Conservation (phyloP, 1,140 invertebrate genomes). For the Chironomus striatipennis region DNA sequence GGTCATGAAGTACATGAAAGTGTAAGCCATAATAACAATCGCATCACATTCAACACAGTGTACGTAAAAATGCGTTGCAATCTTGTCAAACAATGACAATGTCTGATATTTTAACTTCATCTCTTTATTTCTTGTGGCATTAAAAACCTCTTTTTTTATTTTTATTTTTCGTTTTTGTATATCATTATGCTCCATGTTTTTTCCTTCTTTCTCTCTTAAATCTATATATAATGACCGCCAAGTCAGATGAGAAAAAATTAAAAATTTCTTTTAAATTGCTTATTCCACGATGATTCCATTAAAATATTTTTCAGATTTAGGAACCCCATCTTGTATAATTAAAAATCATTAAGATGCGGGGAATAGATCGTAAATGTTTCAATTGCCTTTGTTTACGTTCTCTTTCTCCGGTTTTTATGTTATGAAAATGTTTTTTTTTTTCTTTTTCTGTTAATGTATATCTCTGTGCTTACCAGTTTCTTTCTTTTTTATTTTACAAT, state of each 20-base stretch:
- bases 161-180: no score
- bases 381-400: constrained; percentile 16
- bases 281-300: constrained; percentile 21
- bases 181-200: constrained; percentile 8
- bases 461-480: constrained; percentile 20
- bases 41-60: no score
- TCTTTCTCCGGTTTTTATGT: not conserved
- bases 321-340: constrained; percentile 8
- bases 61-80: no score
- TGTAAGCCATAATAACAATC: no score
- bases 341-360: constrained; percentile 19
- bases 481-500: not conserved
- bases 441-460: not conserved
- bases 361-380: constrained; percentile 23
- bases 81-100: no score
- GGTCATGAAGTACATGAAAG: no score
- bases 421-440: not conserved
- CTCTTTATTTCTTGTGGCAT: no score
- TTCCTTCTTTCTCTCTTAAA: not conserved
- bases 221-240: constrained; percentile 19
- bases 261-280: constrained; percentile 14
- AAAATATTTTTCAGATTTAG: constrained; percentile 22
- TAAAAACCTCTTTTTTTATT: not conserved
- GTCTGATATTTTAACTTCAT: no score
- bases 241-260: not conserved